Percentiles rank a stretch among this genome's conserved stretches.
phyloP scores from a whole-genome alignment of 2,888 invertebrate genomes.

The Agrotis exclamationis region DNA sequence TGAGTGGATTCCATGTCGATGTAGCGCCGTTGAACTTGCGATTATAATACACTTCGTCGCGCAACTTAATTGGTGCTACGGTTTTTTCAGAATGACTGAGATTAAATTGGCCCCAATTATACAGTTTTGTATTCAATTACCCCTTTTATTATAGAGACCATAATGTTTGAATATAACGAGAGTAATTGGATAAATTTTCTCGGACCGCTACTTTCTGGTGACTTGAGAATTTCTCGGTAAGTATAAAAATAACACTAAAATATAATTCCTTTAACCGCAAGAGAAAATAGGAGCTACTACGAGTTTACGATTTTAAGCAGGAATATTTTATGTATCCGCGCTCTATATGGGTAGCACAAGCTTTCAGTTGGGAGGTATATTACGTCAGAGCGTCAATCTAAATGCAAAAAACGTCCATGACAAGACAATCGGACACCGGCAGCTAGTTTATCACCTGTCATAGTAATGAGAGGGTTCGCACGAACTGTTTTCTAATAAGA shows the following conservation, averaged over 20 bases:
- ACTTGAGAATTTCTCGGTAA: conserved; percentile 39
- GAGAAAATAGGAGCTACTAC: conserved; percentile 39
- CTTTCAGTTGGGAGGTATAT: conserved; percentile 60
- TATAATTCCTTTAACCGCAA: conserved; percentile 40
- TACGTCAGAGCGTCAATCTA: conserved; percentile 70
- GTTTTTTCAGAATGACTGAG: conserved; percentile 76
- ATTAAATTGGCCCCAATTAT: conserved; percentile 74
- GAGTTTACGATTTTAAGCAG: conserved; percentile 45
- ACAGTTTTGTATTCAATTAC: conserved; percentile 69
- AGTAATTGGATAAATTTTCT: conserved; percentile 48
- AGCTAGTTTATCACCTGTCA: conserved; percentile 72
- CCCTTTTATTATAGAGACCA: conserved; percentile 53
- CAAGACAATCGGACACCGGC: conserved; percentile 69
- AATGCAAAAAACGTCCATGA: conserved; percentile 69
- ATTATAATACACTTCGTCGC: conserved; percentile 78
- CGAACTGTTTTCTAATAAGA: conserved; percentile 70
- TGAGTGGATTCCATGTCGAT: conserved; percentile 63
- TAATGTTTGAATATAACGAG: conserved; percentile 50
- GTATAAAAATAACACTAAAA: conserved; percentile 54
- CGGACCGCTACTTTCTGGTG: conserved; percentile 28
- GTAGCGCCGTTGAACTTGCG: conserved; percentile 76
- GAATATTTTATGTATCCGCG: conserved; percentile 44
- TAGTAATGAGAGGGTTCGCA: conserved; percentile 64
- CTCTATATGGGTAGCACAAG: conserved; percentile 39
- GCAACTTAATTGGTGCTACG: conserved; percentile 81